These are phyloP conservation scores for Sciurus vulgaris DNA, from an alignment of 2,797 vertebrate genomes.

Conservation along the genomic window DNA sequence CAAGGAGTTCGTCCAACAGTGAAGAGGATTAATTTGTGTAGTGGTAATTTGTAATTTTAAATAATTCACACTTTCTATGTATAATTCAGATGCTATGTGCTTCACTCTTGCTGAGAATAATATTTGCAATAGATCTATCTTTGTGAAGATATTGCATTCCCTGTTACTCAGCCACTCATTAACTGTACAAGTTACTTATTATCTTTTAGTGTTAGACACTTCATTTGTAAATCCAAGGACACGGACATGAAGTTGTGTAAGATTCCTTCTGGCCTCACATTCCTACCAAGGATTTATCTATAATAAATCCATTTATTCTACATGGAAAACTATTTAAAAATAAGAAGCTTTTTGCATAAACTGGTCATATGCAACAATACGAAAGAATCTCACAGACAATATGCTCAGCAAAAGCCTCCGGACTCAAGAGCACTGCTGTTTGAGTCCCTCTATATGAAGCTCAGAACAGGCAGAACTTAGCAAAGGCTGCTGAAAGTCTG, in stretches of 20 bases:
- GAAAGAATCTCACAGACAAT: not conserved
- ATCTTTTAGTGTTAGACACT: not conserved
- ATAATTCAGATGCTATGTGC: not conserved
- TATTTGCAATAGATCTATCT: not conserved
- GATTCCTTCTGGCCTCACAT: not conserved
- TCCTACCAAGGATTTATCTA: conserved; percentile 28
- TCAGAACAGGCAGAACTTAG: not conserved
- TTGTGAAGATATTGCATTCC: not conserved
- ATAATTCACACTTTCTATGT: conserved; percentile 48
- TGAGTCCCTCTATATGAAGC: not conserved
- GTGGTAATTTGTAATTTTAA: conserved; percentile 36
- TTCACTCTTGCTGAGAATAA: conserved; percentile 44
- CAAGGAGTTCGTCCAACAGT: not conserved
- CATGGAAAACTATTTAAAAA: conserved; percentile 32
- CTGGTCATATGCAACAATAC: not conserved
- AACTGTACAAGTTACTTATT: conserved; percentile 12
- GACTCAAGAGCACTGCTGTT: not conserved
- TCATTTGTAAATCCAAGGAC: conserved; percentile 34
- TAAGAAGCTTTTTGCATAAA: conserved; percentile 27
- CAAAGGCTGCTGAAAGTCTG: not conserved
- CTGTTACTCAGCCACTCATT: not conserved
- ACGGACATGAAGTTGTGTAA: not conserved
- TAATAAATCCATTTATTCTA: not conserved
- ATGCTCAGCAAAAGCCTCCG: not conserved
- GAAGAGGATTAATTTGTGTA: conserved; percentile 46